Conservation (phyloP, 2,797 vertebrate species). For the Vespertilio murinus region DNA sequence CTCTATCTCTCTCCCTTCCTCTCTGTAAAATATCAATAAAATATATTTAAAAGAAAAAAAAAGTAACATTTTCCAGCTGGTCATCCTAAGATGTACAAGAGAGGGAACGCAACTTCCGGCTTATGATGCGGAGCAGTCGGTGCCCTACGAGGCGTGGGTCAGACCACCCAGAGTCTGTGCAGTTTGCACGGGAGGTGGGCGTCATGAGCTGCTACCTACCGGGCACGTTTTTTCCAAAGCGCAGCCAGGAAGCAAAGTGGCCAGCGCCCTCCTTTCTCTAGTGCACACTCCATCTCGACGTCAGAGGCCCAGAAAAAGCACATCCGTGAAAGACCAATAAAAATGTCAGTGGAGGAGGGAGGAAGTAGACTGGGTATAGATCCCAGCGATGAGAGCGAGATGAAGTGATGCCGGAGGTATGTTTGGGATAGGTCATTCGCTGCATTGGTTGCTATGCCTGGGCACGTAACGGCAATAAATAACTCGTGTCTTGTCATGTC, state of each 20-base stretch:
- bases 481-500: slow-evolving; percentile 46
- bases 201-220: not conserved
- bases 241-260: not conserved
- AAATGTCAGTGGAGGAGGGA: slow-evolving; percentile 23
- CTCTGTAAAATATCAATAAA: too few relatives aligned
- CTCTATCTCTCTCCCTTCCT: too few relatives aligned
- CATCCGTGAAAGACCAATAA: not conserved
- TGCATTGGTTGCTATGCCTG: not conserved
- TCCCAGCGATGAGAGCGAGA: not conserved
- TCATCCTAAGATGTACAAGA: not conserved
- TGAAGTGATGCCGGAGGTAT: slow-evolving; percentile 25
- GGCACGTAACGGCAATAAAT: not conserved
- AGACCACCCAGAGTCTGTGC: not conserved
- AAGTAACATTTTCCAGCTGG: not conserved
- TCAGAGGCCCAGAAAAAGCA: not conserved
- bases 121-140: slow-evolving; percentile 23
- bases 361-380: not conserved
- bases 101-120: not conserved
- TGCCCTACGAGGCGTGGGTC: not conserved
- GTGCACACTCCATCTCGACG: not conserved
- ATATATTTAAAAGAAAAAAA: too few relatives aligned
- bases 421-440: slow-evolving; percentile 33
- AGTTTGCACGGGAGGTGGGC: not conserved
- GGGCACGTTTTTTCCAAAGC: not conserved
- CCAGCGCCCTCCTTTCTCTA: not conserved